Conservation (phyloP, 1,140 invertebrate genomes). For the Platyura marginata region DNA sequence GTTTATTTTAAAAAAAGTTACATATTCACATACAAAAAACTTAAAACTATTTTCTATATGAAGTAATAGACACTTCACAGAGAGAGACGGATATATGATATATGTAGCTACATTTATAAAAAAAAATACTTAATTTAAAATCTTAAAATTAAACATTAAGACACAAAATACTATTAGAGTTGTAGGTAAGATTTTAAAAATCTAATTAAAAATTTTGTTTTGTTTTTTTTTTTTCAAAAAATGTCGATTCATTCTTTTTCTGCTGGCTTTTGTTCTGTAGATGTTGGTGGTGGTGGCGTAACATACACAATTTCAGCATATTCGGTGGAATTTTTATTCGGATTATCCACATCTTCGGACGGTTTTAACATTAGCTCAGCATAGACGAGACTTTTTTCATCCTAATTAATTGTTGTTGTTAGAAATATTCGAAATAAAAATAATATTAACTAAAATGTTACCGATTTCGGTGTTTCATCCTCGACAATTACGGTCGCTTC, state of each 20-base stretch:
- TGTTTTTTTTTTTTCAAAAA: background rate
- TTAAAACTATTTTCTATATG: no score
- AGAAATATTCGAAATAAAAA: background rate
- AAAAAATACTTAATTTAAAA: no score
- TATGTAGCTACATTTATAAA: no score
- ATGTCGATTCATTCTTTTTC: background rate
- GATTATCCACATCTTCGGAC: background rate
- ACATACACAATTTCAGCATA: constrained; percentile 1
- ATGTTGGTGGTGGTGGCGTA: background rate
- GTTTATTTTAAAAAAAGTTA: no score
- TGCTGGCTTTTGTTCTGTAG: background rate
- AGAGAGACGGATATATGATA: no score
- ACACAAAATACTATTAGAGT: no score
- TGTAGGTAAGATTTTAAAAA: no score
- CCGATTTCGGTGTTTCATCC: constrained; percentile 1
- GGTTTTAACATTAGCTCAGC: background rate
- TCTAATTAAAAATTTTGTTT: no score
- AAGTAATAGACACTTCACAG: no score
- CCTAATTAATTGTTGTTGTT: constrained; percentile 1
- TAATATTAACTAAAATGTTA: background rate
- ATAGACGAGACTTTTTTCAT: background rate
- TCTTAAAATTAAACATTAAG: no score
- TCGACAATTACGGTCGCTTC: background rate
- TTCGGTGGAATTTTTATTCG: constrained; percentile 1
- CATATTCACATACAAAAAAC: no score